Percentiles rank a stretch among this genome's conserved stretches.
Conservation (phyloP, 2,888 invertebrate species). For the Nomada lathburiana region DNA sequence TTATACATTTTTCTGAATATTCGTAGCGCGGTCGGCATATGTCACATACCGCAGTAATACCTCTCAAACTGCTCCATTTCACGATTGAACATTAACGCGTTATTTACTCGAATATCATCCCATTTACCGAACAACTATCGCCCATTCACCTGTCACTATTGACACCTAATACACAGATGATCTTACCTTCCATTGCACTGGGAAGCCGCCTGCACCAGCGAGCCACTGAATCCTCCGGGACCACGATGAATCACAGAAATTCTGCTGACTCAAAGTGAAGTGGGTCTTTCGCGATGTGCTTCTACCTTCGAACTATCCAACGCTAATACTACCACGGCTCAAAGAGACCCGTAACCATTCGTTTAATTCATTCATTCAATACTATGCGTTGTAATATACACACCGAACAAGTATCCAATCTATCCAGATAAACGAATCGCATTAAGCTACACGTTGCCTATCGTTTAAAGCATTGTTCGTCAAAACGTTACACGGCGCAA, state of each 20-base stretch:
- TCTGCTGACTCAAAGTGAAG: neutral
- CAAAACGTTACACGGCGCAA: constrained; percentile 58
- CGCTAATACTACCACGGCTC: neutral
- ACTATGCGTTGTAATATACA: constrained; percentile 3
- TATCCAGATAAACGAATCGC: constrained; percentile 46
- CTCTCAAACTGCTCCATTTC: no score
- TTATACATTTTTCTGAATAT: no score
- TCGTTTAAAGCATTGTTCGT: constrained; percentile 48
- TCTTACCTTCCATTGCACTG: neutral
- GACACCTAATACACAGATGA: neutral
- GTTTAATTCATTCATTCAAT: constrained; percentile 17
- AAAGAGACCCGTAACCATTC: constrained; percentile 12
- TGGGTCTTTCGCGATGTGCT: neutral
- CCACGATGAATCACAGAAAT: constrained; percentile 8
- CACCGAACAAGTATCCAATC: constrained; percentile 19
- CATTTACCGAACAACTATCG: neutral
- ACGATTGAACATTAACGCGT: no score
- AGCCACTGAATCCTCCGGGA: neutral
- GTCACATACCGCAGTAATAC: no score
- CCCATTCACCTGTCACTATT: neutral
- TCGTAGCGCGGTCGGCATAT: no score
- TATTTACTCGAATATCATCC: no score
- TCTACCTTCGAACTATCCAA: neutral
- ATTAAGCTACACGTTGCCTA: constrained; percentile 38
- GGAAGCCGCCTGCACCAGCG: neutral